These are phyloP conservation scores for Pyrgilauda ruficollis DNA, from an alignment of 2,113 vertebrate species.

Conservation along the genomic window DNA sequence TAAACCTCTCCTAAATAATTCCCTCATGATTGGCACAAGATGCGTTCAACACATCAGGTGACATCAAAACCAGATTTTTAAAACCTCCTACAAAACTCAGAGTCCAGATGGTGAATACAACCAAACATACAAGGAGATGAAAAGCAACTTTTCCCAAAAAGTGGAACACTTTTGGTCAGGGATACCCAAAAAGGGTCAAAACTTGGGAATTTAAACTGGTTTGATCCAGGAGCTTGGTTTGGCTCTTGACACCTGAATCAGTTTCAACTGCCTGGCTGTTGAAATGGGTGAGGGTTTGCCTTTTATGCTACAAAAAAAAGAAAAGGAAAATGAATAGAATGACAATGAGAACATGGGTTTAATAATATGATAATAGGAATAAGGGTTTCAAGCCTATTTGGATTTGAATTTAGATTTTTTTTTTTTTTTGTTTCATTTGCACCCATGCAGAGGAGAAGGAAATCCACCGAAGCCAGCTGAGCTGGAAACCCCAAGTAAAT, in stretches of 20 bases:
- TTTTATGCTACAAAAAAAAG: neutral
- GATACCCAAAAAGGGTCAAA: neutral
- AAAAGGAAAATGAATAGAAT: neutral
- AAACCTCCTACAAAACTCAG: neutral
- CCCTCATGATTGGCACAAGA: neutral
- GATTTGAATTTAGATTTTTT: neutral
- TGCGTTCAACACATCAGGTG: rapidly evolving
- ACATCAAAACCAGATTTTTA: neutral
- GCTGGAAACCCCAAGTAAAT: neutral
- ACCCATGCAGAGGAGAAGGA: neutral
- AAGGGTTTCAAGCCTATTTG: neutral
- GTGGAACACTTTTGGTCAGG: rapidly evolving
- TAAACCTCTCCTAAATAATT: neutral
- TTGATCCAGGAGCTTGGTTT: neutral
- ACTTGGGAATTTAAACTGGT: neutral
- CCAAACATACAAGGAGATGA: rapidly evolving
- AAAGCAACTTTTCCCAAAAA: neutral
- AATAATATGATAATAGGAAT: neutral
- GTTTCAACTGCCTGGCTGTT: rapidly evolving
- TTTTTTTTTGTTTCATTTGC: neutral
- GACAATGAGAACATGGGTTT: neutral
- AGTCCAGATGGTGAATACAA: neutral
- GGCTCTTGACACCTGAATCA: neutral
- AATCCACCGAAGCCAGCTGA: neutral
- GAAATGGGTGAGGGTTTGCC: neutral